phyloP scores from a whole-genome alignment of 1,140 invertebrate genomes.

The Atta colombica region DNA sequence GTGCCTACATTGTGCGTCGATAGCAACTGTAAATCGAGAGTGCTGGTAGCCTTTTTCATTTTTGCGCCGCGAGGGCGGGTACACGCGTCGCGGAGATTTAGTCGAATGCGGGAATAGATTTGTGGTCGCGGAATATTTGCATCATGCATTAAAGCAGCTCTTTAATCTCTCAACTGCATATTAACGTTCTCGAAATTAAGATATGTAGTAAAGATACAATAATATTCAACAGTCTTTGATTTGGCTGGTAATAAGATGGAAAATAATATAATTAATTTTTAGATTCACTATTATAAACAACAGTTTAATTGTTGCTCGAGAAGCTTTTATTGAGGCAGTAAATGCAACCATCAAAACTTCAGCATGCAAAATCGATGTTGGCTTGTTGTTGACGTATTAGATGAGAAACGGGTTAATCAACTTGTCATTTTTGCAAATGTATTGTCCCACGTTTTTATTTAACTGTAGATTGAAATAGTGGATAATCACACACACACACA shows the following conservation, averaged over 20 bases:
- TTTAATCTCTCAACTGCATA: not conserved
- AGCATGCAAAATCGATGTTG: conserved; percentile 32
- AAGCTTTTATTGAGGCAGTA: not conserved
- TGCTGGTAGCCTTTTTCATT: conserved; percentile 39
- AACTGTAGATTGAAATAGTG: too few species aligned
- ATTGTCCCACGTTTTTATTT: conserved; percentile 10
- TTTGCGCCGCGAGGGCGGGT: conserved; percentile 32
- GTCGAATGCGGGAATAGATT: conserved; percentile 43
- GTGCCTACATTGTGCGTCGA: conserved; percentile 47
- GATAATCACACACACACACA: not conserved
- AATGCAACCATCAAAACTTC: not conserved
- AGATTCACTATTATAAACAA: not conserved
- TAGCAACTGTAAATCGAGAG: conserved; percentile 68
- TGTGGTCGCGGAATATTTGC: conserved; percentile 40
- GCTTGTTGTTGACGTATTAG: conserved; percentile 1
- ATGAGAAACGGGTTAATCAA: conserved; percentile 9
- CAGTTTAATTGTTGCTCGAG: not conserved
- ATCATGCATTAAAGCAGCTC: not conserved
- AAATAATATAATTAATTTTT: not conserved
- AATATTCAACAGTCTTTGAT: not conserved
- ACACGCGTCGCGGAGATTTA: conserved; percentile 51
- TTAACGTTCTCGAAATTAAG: not conserved
- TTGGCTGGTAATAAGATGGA: not conserved
- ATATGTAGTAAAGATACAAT: not conserved
- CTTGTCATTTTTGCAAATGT: conserved; percentile 15